These are phyloP conservation scores for Diploptera punctata DNA, from an alignment of 2,888 invertebrate species.

Conservation along the genomic window DNA sequence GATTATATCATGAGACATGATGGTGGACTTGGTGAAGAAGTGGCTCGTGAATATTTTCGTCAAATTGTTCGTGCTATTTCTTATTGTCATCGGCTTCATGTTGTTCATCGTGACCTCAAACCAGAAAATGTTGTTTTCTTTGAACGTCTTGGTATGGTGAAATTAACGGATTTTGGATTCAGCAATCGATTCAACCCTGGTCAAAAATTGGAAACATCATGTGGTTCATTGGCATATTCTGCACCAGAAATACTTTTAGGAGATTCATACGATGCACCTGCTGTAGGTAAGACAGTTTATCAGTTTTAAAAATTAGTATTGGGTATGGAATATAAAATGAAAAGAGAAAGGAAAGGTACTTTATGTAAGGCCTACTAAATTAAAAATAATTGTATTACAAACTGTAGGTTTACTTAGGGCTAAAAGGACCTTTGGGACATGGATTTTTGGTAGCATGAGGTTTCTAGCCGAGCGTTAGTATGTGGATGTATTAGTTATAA, in stretches of 20 bases:
- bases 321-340: neutral
- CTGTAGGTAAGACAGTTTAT: constrained; percentile 83
- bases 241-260: constrained; percentile 99
- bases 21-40: constrained; percentile 81
- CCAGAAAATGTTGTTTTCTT: constrained; percentile 99
- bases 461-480: too few species aligned
- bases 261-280: constrained; percentile 98
- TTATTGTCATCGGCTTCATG: constrained; percentile 94
- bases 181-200: constrained; percentile 97
- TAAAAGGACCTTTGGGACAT: too few species aligned
- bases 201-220: constrained; percentile 96
- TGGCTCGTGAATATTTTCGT: constrained; percentile 91
- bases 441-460: too few species aligned
- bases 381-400: too few species aligned
- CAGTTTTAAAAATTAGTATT: neutral
- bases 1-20: constrained; percentile 98
- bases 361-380: too few species aligned
- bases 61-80: constrained; percentile 98
- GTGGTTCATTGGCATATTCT: constrained; percentile 98
- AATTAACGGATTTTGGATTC: constrained; percentile 97
- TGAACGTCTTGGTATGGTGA: constrained; percentile 95
- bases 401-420: too few species aligned
- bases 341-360: too few species aligned
- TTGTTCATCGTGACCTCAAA: constrained; percentile 92
- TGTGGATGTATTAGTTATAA: too few species aligned